Evolutionary conservation across 2,797 vertebrate genomes (phyloP).

Genomic region (Pseudomugil tenellus): DNA sequence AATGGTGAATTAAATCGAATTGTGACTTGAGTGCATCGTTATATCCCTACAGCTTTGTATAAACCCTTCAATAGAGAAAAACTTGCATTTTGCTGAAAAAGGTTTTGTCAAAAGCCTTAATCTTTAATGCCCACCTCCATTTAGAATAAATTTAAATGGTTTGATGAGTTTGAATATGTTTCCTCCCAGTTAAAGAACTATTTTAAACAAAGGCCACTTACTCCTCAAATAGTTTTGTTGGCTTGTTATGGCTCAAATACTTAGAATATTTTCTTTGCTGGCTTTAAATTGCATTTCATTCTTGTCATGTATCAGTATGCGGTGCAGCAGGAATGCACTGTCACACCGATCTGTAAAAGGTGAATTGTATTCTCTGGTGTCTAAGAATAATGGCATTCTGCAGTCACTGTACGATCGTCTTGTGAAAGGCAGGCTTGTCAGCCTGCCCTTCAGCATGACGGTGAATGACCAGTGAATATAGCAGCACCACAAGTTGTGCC

Average conservation of each 20-base stretch:
- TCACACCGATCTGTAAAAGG: conserved; percentile 11
- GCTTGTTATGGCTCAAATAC: neutral
- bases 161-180: neutral
- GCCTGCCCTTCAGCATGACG: conserved; percentile 57
- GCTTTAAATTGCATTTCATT: neutral
- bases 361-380: conserved; percentile 23
- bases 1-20: no score
- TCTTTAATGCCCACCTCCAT: no score
- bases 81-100: no score
- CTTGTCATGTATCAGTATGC: neutral
- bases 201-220: neutral
- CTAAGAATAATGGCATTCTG: conserved; percentile 43
- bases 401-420: conserved; percentile 55
- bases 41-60: no score
- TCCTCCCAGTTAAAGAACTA: neutral
- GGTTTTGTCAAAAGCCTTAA: no score
- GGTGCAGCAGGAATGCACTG: neutral
- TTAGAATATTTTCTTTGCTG: neutral
- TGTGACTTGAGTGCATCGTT: no score
- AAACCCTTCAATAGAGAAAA: neutral
- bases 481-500: conserved; percentile 50
- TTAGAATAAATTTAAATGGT: no score
- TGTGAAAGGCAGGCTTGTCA: conserved; percentile 43
- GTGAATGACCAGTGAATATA: conserved; percentile 38
- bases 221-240: neutral